Evolutionary conservation across 2,113 vertebrate genomes (phyloP).

Genomic region (Spizaetus ornatus): DNA sequence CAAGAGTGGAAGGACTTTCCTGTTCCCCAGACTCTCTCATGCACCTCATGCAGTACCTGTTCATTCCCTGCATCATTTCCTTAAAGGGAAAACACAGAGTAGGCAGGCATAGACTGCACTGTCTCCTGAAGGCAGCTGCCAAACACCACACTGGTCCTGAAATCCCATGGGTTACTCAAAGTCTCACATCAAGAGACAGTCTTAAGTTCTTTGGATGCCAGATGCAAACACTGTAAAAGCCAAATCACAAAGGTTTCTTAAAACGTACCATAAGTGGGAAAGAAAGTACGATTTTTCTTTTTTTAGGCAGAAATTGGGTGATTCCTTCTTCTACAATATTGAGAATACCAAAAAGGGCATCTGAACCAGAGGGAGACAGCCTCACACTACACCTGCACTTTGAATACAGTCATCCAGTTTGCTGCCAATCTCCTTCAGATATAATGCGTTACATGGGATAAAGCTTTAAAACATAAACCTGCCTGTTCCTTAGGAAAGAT

Average conservation of each 20-base stretch:
- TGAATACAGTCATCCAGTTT: background rate
- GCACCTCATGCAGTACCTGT: background rate
- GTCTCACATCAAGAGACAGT: background rate
- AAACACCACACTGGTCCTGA: background rate
- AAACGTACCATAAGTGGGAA: background rate
- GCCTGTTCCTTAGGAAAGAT: background rate
- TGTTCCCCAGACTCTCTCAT: background rate
- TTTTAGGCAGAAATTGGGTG: background rate
- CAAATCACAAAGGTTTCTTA: background rate
- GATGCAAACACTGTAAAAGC: background rate
- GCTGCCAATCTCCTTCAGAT: background rate
- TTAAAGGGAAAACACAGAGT: background rate
- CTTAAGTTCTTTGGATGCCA: background rate
- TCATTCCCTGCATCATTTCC: background rate
- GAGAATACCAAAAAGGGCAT: background rate
- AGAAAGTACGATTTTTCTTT: background rate
- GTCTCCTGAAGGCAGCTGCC: background rate
- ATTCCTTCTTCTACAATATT: background rate
- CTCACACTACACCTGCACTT: background rate
- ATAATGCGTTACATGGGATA: accelerated
- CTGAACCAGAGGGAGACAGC: background rate
- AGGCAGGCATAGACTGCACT: background rate
- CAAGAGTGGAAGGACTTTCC: background rate
- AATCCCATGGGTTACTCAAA: background rate
- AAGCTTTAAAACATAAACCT: background rate